Conservation (phyloP, 2,797 vertebrate genomes). For the Discoglossus pictus region DNA sequence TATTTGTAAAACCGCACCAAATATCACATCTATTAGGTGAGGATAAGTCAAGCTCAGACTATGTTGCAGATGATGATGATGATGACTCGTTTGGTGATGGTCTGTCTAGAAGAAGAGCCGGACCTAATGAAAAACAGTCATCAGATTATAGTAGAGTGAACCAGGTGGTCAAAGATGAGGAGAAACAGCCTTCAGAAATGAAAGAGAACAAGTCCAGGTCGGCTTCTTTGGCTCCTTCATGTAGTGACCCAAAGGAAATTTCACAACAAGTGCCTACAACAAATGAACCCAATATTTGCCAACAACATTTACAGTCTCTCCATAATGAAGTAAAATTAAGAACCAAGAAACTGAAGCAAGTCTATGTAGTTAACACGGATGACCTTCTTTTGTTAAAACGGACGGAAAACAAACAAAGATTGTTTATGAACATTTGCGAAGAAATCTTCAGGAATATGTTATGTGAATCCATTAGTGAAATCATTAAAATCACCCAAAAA, state of each 20-base stretch:
- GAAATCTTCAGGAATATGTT: constrained; percentile 54
- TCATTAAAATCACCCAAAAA: constrained; percentile 45
- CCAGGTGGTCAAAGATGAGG: constrained; percentile 14
- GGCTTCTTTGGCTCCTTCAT: neutral
- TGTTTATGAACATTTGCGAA: constrained; percentile 48
- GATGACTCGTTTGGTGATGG: constrained; percentile 45
- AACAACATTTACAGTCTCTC: neutral
- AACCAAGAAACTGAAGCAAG: neutral
- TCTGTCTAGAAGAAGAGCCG: constrained; percentile 11
- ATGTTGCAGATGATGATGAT: constrained; percentile 49
- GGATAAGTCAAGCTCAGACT: constrained; percentile 33
- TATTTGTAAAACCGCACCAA: constrained; percentile 63
- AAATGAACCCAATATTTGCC: constrained; percentile 6
- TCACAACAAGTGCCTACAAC: neutral
- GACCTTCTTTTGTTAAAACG: neutral
- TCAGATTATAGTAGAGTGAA: constrained; percentile 2
- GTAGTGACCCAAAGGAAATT: neutral
- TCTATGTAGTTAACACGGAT: neutral
- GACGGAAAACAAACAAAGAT: constrained; percentile 32
- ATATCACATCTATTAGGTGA: constrained; percentile 54
- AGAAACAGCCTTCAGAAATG: constrained; percentile 9
- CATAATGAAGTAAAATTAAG: constrained; percentile 1
- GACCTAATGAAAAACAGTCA: constrained; percentile 2
- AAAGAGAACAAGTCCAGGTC: constrained; percentile 31
- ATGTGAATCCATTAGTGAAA: constrained; percentile 50